Conservation (phyloP, 2,888 invertebrate genomes). For the Callinectes sapidus region DNA sequence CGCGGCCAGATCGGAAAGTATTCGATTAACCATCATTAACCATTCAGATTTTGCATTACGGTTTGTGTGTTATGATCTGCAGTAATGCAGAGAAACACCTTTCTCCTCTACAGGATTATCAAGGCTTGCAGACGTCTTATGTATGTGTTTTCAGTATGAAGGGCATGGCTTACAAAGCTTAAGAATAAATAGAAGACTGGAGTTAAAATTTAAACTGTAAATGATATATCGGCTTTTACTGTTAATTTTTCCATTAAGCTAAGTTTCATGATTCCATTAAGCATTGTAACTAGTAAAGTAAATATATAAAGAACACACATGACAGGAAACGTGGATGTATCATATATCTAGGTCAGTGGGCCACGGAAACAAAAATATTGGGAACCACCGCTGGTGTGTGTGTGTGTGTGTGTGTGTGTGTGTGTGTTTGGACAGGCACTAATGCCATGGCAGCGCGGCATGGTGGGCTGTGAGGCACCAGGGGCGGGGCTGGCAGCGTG, state of each 20-base stretch:
- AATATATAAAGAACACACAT: too few species aligned
- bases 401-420: slow-evolving; percentile 25
- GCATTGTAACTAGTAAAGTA: too few species aligned
- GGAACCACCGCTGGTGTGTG: neutral
- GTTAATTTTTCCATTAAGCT: too few species aligned
- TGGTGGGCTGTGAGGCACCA: neutral
- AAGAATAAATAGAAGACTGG: too few species aligned
- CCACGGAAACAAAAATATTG: too few species aligned
- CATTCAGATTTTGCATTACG: neutral
- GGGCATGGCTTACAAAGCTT: too few species aligned
- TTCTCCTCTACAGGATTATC: neutral
- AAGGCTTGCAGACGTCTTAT: neutral
- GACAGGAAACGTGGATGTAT: too few species aligned
- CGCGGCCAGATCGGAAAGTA: neutral
- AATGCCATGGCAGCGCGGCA: neutral
- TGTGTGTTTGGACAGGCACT: neutral
- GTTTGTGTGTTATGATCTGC: neutral
- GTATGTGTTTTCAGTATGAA: too few species aligned
- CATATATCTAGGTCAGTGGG: too few species aligned
- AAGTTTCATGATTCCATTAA: too few species aligned
- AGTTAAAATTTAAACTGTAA: too few species aligned
- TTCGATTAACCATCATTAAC: neutral
- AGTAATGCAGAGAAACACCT: neutral
- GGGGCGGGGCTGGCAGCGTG: neutral
- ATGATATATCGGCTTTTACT: too few species aligned